Conservation (phyloP, 35 echinoderm and acorn worm genomes). For the Apostichopus californicus region DNA sequence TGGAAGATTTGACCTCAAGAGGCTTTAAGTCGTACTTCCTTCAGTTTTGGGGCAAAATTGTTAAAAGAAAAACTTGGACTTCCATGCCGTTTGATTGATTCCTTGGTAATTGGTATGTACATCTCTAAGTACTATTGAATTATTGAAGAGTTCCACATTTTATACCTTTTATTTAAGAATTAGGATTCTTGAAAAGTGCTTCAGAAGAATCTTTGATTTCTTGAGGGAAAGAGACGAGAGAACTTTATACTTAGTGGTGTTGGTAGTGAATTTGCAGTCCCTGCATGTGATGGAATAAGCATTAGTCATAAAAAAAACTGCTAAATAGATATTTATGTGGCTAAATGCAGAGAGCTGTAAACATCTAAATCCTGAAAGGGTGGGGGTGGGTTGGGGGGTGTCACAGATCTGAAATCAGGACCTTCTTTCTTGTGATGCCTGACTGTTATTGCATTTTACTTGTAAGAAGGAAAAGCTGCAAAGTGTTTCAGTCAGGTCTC, state of each 20-base stretch:
- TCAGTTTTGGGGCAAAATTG: constrained; percentile 6
- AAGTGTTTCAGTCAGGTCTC: too few relatives aligned
- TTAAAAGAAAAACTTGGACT: not conserved
- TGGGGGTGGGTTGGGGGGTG: too few relatives aligned
- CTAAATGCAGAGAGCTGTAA: too few relatives aligned
- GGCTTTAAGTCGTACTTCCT: not conserved
- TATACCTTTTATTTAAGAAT: not conserved
- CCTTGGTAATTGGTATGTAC: constrained; percentile 35
- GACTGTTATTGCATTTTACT: too few relatives aligned
- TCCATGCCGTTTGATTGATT: constrained; percentile 11
- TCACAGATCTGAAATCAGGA: too few relatives aligned
- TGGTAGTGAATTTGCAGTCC: too few relatives aligned
- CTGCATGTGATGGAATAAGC: too few relatives aligned
- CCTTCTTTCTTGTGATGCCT: too few relatives aligned
- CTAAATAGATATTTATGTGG: too few relatives aligned
- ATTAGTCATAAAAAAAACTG: too few relatives aligned
- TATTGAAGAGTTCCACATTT: not conserved
- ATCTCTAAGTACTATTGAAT: constrained; percentile 38
- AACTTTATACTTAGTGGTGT: not conserved
- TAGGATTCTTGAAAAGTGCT: not conserved
- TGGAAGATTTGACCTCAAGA: constrained; percentile 3
- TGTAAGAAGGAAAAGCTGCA: too few relatives aligned
- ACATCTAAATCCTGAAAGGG: too few relatives aligned
- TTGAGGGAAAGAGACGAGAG: not conserved
- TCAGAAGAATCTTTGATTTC: not conserved